Conservation (phyloP, 1,140 invertebrate species). For the Aphaenogaster rudis region DNA sequence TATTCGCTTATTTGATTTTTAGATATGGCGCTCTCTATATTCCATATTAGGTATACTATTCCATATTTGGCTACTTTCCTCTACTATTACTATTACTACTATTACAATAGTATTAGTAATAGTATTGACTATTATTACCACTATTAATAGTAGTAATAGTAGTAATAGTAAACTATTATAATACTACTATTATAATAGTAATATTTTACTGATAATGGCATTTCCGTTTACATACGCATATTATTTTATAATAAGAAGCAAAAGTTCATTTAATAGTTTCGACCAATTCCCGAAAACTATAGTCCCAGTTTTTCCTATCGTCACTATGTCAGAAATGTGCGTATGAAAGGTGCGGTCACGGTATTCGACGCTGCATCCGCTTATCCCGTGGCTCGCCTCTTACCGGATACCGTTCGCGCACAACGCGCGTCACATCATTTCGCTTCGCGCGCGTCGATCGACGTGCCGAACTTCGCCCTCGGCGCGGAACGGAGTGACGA, state of each 20-base stretch:
- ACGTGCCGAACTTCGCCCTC: conserved; percentile 35
- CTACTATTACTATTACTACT: too few relatives aligned
- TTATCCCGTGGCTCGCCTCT: neutral
- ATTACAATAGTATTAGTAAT: too few relatives aligned
- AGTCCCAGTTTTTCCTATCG: neutral
- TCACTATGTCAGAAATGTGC: neutral
- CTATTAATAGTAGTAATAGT: too few relatives aligned
- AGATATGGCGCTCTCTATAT: too few relatives aligned
- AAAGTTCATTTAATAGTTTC: neutral
- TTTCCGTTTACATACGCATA: neutral
- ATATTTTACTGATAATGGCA: neutral
- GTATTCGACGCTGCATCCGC: neutral
- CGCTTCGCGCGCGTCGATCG: neutral
- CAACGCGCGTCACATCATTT: neutral
- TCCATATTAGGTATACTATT: too few relatives aligned
- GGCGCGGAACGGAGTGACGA: neutral
- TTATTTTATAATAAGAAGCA: neutral
- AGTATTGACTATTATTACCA: too few relatives aligned
- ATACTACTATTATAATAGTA: neutral
- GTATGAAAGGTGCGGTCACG: neutral
- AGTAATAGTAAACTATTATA: too few relatives aligned
- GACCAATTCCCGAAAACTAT: neutral
- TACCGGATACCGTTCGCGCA: conserved; percentile 12
- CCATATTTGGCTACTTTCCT: too few relatives aligned
- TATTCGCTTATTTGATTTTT: too few relatives aligned